Percentiles rank a stretch among this genome's conserved stretches.
Evolutionary conservation across 2,888 invertebrate genomes (phyloP).

Genomic region (Stegana nigrithorax): DNA sequence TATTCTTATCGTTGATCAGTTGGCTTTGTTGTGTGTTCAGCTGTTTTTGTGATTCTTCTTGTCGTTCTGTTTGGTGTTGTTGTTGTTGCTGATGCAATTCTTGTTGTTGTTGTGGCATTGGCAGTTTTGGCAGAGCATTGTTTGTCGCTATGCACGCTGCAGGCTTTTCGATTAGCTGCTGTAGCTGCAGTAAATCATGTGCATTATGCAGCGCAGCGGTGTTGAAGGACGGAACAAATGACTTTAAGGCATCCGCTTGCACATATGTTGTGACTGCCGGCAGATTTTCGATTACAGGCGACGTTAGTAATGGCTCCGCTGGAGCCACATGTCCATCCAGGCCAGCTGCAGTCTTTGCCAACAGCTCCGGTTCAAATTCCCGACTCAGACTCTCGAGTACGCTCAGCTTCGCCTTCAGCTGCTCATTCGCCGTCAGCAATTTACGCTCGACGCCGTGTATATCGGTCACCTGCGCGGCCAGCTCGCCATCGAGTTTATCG

Average conservation of each 20-base stretch:
- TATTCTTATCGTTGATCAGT: conserved; percentile 41
- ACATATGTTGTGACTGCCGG: conserved; percentile 6
- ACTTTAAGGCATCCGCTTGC: not conserved
- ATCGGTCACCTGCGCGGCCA: conserved; percentile 70
- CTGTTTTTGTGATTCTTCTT: conserved; percentile 8
- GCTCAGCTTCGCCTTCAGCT: conserved; percentile 71
- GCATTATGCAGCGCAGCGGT: conserved; percentile 34
- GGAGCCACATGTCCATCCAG: not conserved
- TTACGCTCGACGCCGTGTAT: conserved; percentile 71
- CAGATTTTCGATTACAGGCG: not conserved
- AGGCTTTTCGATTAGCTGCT: conserved; percentile 40
- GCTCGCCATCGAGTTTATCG: conserved; percentile 70
- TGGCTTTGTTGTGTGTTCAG: conserved; percentile 17
- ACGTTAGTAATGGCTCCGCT: not conserved
- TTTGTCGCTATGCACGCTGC: too few relatives aligned
- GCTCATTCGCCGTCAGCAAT: conserved; percentile 70
- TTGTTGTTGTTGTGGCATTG: conserved; percentile 14
- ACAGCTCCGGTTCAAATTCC: conserved; percentile 64
- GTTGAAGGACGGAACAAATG: too few relatives aligned
- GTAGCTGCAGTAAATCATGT: conserved; percentile 36
- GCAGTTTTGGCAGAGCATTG: too few relatives aligned
- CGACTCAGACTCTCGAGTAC: conserved; percentile 71
- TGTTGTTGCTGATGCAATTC: not conserved
- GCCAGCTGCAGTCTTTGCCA: not conserved
- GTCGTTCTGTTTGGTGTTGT: not conserved